Evolutionary conservation across 1,140 invertebrate genomes (phyloP).

Genomic region (Lamellibrachia luymesi): DNA sequence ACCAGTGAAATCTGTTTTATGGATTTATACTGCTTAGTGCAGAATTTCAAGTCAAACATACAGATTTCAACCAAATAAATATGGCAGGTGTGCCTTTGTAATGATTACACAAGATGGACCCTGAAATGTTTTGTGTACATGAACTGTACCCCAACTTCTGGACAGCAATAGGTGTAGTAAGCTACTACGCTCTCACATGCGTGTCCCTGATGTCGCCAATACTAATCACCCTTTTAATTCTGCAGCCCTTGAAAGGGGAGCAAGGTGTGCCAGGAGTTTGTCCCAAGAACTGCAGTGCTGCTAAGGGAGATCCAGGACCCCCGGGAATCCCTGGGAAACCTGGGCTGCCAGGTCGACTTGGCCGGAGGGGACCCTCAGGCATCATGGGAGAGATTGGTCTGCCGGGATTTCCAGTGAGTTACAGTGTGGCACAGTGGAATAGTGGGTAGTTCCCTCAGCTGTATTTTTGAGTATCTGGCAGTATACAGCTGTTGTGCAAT

Average conservation of each 20-base stretch:
- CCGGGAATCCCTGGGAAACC: not conserved
- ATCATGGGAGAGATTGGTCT: conserved; percentile 11
- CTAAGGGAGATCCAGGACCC: not conserved
- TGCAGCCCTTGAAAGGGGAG: not conserved
- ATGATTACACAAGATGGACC: no score
- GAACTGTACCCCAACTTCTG: no score
- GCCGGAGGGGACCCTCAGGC: not conserved
- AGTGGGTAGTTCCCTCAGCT: no score
- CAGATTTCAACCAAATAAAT: no score
- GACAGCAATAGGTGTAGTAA: no score
- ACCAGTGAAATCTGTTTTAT: no score
- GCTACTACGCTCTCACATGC: no score
- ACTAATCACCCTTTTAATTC: not conserved
- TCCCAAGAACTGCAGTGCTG: not conserved
- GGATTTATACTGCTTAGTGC: no score
- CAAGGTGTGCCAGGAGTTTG: not conserved
- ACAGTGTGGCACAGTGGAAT: not conserved
- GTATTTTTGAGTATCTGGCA: no score
- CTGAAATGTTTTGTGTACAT: no score
- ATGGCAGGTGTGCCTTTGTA: no score
- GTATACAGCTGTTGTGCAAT: not conserved
- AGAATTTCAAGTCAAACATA: no score
- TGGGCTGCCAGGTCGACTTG: not conserved
- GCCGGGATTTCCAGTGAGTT: conserved; percentile 11
- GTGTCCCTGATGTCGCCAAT: not conserved